Base-by-base conservation (phyloP, 2,797 vertebrate species). In the Pipistrellus kuhlii region DNA sequence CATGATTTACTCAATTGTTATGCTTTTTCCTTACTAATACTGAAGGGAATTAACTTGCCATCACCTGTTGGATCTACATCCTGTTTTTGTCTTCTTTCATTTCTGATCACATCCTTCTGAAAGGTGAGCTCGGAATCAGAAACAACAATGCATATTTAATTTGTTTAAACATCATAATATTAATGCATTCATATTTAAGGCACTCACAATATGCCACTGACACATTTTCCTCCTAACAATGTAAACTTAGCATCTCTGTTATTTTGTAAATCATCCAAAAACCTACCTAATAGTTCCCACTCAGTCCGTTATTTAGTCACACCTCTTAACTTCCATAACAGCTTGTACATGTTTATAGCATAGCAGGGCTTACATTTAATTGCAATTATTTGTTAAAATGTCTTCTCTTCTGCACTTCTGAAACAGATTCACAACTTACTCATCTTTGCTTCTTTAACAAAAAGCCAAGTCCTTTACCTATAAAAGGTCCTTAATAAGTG, bases 331-430 rank as follows among this genome's bases (percentile, higher is more conserved):
- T 76, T 75, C 44, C 2, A 21, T n/a, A 92, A 93, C 8, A 78
- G 68, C 4, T 53, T 81, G 32, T 69, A 46, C 18, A 23, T 14
- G 5, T 8, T 89, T 91, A 57, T 23, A 72, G 2, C 51, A 85
- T 57, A 59, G 4, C 32, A 53, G 4, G 14, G 12, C 14, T 81
- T 88, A 62, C 23, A 51, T 55, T 86, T 73, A 76, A 87, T 35
- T 84, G 25, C 17, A 92, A 51, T 87, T 91, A 84, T 84, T 89
- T 84, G n/a, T 84, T 87, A 90, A 88, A 90, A 84, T 59, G 35
- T 69, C 51, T 90, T 86, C 27, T 83, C 25, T 84, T 66, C 20
- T 25, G 76, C 23, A 80, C 20, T 91, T 92, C 71, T 71, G 44
- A 95, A 86, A 35, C 23, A 94, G 32, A 27, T 20, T 53, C 8